Base-by-base conservation (phyloP, 1,140 invertebrate species). In the Bombus vancouverensis region DNA sequence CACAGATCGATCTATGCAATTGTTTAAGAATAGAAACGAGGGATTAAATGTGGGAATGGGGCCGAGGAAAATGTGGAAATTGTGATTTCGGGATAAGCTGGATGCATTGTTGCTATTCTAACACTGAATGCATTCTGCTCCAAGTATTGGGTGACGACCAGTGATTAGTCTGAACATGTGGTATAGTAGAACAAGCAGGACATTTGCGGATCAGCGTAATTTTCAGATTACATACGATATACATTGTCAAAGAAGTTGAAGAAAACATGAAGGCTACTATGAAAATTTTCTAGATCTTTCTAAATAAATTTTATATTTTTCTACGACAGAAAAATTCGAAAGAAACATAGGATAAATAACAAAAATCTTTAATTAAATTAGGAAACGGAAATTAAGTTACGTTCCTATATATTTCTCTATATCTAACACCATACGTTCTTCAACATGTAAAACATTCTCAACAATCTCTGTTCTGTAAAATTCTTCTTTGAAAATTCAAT, bases 1-100 rank as follows among this genome's bases (percentile, higher is more conserved):
- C 53, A 47, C 66, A 25, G 28, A 65, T 47, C 76, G 83, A 80
- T 65, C 83, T 72, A 42, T 53, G 72, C 76, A 72, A 66, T 80
- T 57, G 83, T 12, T 73, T 18, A 53, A 62, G 66, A 70, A 18
- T 44, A 72, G 68, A 65, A 62, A 80, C 25, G 53, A 72, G 76
- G 83, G 76, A 85, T 85, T 73, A 65, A 80, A 80, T 73, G 76
- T 65, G 83, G 47, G 53, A 72, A 62, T 62, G 39, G 80, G 32
- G 53, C 62, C 3, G 13, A 47, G 80, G 65, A 66, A 76, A 81
- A 70, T 42, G 65, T 83, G 80, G 81, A 86, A 86, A 83, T n/a
- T 80, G 76, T 73, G 77, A 85, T 85, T 80, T 80, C 28, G 15
- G 77, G 83, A 80, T 85, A 85, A 80, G 68, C 68, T 5, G 12